Conservation (phyloP, 2,113 vertebrate genomes). For the Syrrhaptes paradoxus region DNA sequence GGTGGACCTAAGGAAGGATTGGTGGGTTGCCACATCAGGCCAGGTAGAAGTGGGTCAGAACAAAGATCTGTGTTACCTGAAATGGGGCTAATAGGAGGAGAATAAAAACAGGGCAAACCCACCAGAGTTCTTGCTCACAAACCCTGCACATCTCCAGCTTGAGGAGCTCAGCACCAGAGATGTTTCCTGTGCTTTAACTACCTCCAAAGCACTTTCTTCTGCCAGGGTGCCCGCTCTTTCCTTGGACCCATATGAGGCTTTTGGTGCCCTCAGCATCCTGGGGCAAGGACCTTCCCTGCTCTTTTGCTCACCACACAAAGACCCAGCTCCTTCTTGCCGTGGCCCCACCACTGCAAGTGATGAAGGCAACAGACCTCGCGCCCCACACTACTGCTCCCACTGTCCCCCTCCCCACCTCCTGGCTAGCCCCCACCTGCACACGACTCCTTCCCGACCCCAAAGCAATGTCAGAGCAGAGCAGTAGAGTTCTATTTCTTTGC, state of each 20-base stretch:
- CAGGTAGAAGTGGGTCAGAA: neutral
- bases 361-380: accelerated
- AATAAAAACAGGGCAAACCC: neutral
- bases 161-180: neutral
- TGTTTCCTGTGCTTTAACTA: neutral
- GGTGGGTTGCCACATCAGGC: neutral
- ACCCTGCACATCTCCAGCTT: neutral
- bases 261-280: neutral
- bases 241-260: neutral
- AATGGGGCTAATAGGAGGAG: neutral
- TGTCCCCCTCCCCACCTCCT: neutral
- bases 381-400: neutral
- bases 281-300: neutral
- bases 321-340: neutral
- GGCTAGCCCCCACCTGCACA: accelerated
- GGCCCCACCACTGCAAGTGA: accelerated
- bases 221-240: accelerated
- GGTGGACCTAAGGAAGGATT: neutral
- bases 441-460: neutral
- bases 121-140: neutral
- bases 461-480: neutral
- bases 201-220: neutral
- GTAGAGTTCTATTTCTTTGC: neutral
- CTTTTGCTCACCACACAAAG: accelerated
- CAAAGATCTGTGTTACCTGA: neutral